Percentiles rank a stretch among this genome's conserved stretches.
These are phyloP conservation scores for Meandrusa payeni DNA, from an alignment of 2,888 invertebrate genomes.

Conservation along the genomic window DNA sequence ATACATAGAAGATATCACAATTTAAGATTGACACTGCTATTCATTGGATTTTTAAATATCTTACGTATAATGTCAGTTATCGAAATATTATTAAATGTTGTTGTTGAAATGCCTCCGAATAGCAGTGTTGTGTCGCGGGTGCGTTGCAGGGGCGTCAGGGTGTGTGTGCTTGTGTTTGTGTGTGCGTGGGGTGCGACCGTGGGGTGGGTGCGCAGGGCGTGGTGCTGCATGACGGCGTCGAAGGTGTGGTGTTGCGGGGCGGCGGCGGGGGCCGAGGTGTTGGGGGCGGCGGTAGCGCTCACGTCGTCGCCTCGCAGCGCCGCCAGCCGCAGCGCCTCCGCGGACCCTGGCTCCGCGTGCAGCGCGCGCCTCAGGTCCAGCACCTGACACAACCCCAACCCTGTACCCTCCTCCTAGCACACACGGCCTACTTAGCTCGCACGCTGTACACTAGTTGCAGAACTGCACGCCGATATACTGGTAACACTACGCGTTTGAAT, in stretches of 20 bases:
- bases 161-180: slow-evolving; percentile 1
- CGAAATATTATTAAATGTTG: too few relatives aligned
- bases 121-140: not conserved
- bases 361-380: slow-evolving; percentile 90
- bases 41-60: too few relatives aligned
- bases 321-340: slow-evolving; percentile 79
- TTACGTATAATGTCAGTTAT: too few relatives aligned
- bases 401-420: slow-evolving; percentile 25
- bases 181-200: slow-evolving; percentile 46
- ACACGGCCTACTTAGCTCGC: not conserved
- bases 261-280: slow-evolving; percentile 47
- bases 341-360: slow-evolving; percentile 85
- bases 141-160: not conserved
- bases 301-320: slow-evolving; percentile 75
- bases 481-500: too few relatives aligned
- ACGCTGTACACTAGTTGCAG: slow-evolving; percentile 1
- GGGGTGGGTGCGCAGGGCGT: slow-evolving; percentile 73
- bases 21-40: too few relatives aligned
- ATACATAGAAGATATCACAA: too few relatives aligned
- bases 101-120: too few relatives aligned
- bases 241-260: slow-evolving; percentile 76
- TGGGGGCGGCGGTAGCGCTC: slow-evolving; percentile 62
- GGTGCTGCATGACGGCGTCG: slow-evolving; percentile 80
- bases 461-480: too few relatives aligned
- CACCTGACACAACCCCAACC: slow-evolving; percentile 81